Base-by-base conservation (phyloP, 2,888 invertebrate genomes). In the Nyleta sp. region DNA sequence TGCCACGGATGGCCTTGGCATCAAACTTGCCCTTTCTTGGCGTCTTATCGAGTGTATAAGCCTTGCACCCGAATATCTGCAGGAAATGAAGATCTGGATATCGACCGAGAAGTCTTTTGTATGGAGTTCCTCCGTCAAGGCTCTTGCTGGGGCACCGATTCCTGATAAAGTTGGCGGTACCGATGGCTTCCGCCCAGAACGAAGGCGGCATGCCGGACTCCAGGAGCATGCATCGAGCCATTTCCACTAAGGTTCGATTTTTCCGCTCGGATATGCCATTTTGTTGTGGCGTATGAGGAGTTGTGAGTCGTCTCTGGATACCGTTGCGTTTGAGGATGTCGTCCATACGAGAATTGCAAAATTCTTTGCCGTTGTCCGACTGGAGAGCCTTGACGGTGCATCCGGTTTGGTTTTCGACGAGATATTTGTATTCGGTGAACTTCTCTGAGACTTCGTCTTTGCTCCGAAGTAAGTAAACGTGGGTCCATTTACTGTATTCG, bases 271-370 rank as follows among this genome's bases (percentile, higher is more conserved):
- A 8, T 5, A 38, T 11, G 10, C 38, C 3, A 4, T 38, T 38
- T n/a, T 38, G 38, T 13, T 38, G 35, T 2, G 35, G 38, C 10
- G 38, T 38, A 5, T 38, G n/a, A 2, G 13, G 38, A 13, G 38
- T n/a, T 0, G 85, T 80, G 2, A 75, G 64, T 67, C 83, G 70
- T 42, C 83, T 81, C 6, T 42, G 33, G 8, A 86, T 88, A 18
- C 85, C 86, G 13, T 77, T 44, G 5, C 62, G 33, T 22, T 53
- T 72, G 1, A 60, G 33, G 11, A 60, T 46, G 13, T n/a, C 20
- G 2, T 33, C 31, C 28, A 46, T 46, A 7, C n/a, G 18, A 0
- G 18, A 20, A 8, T 60, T 60, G 22, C 53, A 64, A 20, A 53
- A 80, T 52, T 81, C 74, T 5, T 17, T 33, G 8, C 78, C 67